Evolutionary conservation across 2,113 vertebrate species (phyloP), one percentile per base, ranked within the genome.

Genomic region (Erpornis zantholeuca): DNA sequence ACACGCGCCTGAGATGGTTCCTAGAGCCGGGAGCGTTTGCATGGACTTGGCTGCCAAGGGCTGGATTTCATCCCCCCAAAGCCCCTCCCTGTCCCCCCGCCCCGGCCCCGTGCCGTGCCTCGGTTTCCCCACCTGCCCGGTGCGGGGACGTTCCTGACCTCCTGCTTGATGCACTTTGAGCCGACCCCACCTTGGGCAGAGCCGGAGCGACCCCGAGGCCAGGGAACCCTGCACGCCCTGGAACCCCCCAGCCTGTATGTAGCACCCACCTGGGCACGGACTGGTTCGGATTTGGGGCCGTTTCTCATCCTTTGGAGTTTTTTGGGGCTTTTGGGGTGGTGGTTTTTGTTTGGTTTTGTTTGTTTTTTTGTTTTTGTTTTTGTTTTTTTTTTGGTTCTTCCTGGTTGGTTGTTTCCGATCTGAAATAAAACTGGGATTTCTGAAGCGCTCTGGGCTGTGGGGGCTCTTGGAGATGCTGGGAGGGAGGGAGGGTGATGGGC

Each of bases 11-110:
- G 35, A 75, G 93, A 29, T 13, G 88, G 94, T 85, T 92, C 82
- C 92, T 54, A 31, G 77, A 80, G 92, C 68, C 33, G 79, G 93
- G 92, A 88, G 82, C n/a, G 35, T 86, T 95, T 96, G 97, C 97
- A 97, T 97, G 97, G 92, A 96, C 92, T 88, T 91, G 69, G 82
- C 84, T 94, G 84, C 91, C 94, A 97, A 97, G 95, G 96, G 96
- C 96, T 96, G 96, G 97, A 95, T 88, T 56, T 57, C 50, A 65
- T 42, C 14, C 4, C 40, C 36, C 15, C 7, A 7, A 20, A 57
- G 31, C 35, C 66, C 50, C 8, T 35, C 27, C 52, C 29, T 12
- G 33, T 6, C 45, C 63, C 63, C 12, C 15, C 19, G 7, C 3
- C 52, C 49, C 3, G 15, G 6, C 27, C 82, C 59, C 6, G 21